Percentiles rank a stretch among this genome's conserved stretches.
These are phyloP conservation scores for Pyrrhia umbra DNA, from an alignment of 2,888 invertebrate genomes.

Conservation along the genomic window DNA sequence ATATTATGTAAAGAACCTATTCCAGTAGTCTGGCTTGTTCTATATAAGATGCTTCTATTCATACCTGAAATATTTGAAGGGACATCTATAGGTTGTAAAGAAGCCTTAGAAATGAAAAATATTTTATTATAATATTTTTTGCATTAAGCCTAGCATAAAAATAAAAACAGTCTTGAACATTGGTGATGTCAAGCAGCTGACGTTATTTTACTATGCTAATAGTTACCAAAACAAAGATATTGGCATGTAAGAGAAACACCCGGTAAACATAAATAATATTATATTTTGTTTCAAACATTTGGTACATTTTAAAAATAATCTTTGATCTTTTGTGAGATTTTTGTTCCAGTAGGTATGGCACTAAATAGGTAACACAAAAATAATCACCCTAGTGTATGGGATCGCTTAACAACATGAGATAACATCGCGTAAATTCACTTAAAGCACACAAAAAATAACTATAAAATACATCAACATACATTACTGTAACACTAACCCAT, in stretches of 20 bases:
- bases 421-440: conserved; percentile 15
- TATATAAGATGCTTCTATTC: no score
- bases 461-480: conserved; percentile 14
- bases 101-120: no score
- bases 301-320: conserved; percentile 8
- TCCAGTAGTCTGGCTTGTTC: no score
- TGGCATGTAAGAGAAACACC: conserved; percentile 22
- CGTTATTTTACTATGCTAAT: no score
- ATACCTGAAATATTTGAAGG: no score
- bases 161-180: no score
- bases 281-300: conserved; percentile 21
- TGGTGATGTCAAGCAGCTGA: no score
- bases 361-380: conserved; percentile 18
- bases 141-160: no score
- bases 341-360: conserved; percentile 14
- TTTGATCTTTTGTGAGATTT: conserved; percentile 9
- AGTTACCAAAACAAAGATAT: background rate
- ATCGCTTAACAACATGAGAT: conserved; percentile 4
- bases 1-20: no score
- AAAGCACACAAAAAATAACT: conserved; percentile 26
- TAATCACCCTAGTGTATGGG: background rate
- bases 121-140: no score
- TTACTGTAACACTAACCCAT: conserved; percentile 7
- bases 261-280: conserved; percentile 8
- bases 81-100: no score